Evolutionary conservation across 2,113 vertebrate species (phyloP).

Genomic region (Chascanopsetta lugubris): DNA sequence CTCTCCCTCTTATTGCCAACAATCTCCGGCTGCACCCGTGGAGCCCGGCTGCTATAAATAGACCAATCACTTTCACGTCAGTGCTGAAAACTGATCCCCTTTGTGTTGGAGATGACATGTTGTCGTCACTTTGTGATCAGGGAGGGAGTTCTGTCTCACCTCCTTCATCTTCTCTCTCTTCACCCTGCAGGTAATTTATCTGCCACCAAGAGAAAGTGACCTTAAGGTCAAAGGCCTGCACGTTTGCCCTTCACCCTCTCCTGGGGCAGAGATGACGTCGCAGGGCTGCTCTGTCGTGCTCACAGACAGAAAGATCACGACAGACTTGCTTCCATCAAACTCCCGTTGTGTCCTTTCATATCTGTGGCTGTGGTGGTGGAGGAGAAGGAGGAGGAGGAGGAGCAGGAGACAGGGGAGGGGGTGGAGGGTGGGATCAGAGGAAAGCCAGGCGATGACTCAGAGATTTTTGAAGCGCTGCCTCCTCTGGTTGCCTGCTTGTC

Average conservation of each 20-base stretch:
- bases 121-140: background rate
- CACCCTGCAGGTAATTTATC: background rate
- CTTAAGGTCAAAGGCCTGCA: background rate
- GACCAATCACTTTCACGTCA: conserved; percentile 28
- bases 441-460: conserved; percentile 66
- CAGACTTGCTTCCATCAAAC: background rate
- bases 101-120: conserved; percentile 22
- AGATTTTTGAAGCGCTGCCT: conserved; percentile 49
- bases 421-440: no score
- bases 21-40: conserved; percentile 9
- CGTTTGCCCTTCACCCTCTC: background rate
- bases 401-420: background rate
- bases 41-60: conserved; percentile 45
- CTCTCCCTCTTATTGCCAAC: conserved; percentile 8
- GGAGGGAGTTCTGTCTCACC: background rate
- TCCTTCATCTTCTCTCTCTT: background rate
- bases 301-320: background rate
- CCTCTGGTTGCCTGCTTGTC: conserved; percentile 51
- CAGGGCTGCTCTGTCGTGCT: background rate
- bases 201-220: background rate
- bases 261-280: no score
- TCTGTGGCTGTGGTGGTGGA: background rate
- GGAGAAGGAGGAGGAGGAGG: background rate
- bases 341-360: conserved; percentile 4
- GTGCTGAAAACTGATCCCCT: conserved; percentile 16